Base-by-base conservation (phyloP, 2,888 invertebrate species). In the Chrysolina americana region DNA sequence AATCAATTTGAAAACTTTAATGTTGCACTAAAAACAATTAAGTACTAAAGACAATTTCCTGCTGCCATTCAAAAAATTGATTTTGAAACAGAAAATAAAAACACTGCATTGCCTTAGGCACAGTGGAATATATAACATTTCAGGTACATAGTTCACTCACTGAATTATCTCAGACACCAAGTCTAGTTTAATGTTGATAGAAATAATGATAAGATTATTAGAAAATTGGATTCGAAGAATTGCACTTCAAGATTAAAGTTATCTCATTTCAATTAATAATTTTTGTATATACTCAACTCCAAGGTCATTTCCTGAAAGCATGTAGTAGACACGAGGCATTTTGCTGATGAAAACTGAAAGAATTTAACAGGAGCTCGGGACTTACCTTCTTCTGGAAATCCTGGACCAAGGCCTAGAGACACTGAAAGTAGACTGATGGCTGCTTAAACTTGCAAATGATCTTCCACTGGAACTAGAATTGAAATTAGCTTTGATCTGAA, bases 331-430 rank as follows among this genome's bases (percentile, higher is more conserved):
- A 68, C 56, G 68, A 68, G 68, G 68, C 68, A 68, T 21, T 15
- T 56, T 68, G 68, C 68, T 68, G 68, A 68, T 68, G 68, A 41
- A 53, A 53, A 11, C 13, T 53, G 21, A 10, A 21, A 68, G 3
- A 3, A 68, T 10, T 59, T 59, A 9, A 47, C 47, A 53, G 23
- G 64, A 66, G 75, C 17, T 28, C 19, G 10, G 48, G 17, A 78
- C 88, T 89, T 87, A 93, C 93, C 92, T 92, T 89, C 91, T 90
- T 84, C 92, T 88, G 83, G 92, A 92, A 83, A 91, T 89, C 83
- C 92, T 90, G 84, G 92, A 93, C 92, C 92, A 93, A 85, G 92
- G 92, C 85, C 91, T 90, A 81, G 91, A 90, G 85, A 90, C 89
- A 87, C 92, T 92, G 86, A 89, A 90, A 75, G 89, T 90, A 41